Evolutionary conservation across 2,113 vertebrate species (phyloP).

Genomic region (Andinoacara biseriatus): DNA sequence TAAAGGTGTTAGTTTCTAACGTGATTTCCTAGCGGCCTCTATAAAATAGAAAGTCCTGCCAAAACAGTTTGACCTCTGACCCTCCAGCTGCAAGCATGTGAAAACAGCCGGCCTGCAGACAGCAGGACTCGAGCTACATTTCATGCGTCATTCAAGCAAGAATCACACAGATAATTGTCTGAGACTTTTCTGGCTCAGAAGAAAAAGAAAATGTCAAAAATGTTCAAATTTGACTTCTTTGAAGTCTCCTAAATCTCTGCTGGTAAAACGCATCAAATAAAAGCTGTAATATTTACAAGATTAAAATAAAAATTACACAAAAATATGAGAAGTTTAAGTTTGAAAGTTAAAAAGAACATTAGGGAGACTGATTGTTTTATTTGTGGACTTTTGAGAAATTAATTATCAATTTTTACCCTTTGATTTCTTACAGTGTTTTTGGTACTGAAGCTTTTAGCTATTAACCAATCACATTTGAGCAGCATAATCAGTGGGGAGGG

Average conservation of each 20-base stretch:
- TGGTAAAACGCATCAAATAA: neutral
- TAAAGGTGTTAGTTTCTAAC: neutral
- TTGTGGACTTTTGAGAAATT: neutral
- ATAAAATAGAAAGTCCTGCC: neutral
- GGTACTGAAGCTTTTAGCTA: neutral
- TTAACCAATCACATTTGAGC: neutral
- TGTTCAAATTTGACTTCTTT: neutral
- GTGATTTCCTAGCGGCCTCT: neutral
- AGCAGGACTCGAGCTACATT: neutral
- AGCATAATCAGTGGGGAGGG: neutral
- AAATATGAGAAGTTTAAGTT: too few species aligned
- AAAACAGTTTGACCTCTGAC: neutral
- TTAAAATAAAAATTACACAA: too few species aligned
- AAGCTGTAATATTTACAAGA: too few species aligned
- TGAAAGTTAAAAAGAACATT: too few species aligned
- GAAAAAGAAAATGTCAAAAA: neutral
- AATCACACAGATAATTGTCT: neutral
- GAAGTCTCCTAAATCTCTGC: neutral
- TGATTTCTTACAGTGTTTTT: neutral
- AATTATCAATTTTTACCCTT: neutral
- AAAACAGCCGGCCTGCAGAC: neutral
- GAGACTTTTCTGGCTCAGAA: neutral
- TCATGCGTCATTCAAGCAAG: neutral
- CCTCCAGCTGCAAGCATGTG: neutral
- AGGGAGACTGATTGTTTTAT: neutral